A percentile compares a stretch with the other conserved stretches of the same genome.
Evolutionary conservation across 2,113 vertebrate species (phyloP).

Genomic region (Xiphorhynchus elegans): DNA sequence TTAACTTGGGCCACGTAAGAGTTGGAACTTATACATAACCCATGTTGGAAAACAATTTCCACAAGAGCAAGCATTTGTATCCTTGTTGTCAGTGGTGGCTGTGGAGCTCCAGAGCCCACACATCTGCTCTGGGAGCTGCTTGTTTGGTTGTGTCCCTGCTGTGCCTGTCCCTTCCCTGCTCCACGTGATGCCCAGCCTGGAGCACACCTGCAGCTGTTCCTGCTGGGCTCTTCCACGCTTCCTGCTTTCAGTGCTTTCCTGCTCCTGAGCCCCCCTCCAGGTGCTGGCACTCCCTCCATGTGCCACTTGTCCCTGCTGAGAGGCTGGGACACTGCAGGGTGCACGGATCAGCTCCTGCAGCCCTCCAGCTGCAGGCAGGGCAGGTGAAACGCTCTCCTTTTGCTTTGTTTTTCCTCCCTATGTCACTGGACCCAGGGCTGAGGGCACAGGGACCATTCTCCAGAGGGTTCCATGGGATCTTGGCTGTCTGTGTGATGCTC

Average conservation of each 20-base stretch:
- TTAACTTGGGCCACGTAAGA: slow-evolving; percentile 23
- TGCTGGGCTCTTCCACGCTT: not conserved
- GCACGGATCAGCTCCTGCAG: not conserved
- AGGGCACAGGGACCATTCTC: not conserved
- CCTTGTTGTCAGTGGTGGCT: not conserved
- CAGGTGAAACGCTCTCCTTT: not conserved
- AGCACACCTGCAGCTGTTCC: not conserved
- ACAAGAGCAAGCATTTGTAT: not conserved
- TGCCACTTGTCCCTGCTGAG: not conserved
- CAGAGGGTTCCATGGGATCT: not conserved
- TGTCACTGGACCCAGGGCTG: not conserved
- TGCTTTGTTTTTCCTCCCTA: not conserved
- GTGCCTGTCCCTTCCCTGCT: not conserved
- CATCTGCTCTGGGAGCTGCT: not conserved
- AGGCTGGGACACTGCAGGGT: not conserved
- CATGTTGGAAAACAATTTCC: slow-evolving; percentile 15
- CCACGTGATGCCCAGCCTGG: rapidly evolving
- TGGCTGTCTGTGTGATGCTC: not conserved
- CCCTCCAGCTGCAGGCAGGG: not conserved
- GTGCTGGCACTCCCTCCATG: not conserved
- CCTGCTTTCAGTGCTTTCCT: not conserved
- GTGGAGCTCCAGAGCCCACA: not conserved
- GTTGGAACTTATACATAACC: slow-evolving; percentile 44
- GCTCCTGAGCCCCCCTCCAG: not conserved
- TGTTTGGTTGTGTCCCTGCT: not conserved